Conservation (phyloP, 2,797 vertebrate genomes). For the Siniperca scherzeri region DNA sequence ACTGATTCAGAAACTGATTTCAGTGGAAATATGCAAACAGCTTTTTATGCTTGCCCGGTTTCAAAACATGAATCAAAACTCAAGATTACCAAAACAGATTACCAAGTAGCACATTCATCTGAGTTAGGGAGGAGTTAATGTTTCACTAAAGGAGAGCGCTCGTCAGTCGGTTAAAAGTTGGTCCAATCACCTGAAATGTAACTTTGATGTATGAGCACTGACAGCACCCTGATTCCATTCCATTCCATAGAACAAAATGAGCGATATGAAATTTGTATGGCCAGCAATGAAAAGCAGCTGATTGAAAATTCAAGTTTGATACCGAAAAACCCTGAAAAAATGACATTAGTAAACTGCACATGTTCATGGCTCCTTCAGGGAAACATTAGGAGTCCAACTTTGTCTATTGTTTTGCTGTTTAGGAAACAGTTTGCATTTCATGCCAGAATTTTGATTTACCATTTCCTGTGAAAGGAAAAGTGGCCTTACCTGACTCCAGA, state of each 20-base stretch:
- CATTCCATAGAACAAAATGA: not conserved
- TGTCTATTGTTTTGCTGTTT: not conserved
- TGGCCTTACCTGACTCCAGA: not conserved
- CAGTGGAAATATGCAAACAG: not conserved
- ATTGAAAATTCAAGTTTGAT: not conserved
- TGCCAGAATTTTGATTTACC: not conserved
- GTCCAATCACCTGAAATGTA: constrained; percentile 8
- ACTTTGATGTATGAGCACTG: constrained; percentile 15
- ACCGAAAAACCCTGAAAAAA: not conserved
- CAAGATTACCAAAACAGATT: not conserved
- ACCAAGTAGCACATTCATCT: not conserved
- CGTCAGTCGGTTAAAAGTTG: constrained; percentile 24
- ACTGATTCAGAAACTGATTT: not conserved
- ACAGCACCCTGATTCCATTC: not conserved
- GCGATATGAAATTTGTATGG: not conserved
- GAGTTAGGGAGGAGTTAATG: not conserved
- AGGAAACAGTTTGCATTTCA: not conserved
- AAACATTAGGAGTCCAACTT: not conserved
- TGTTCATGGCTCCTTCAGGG: not conserved
- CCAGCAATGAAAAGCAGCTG: not conserved
- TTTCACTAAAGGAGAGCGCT: constrained; percentile 1
- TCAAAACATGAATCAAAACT: constrained; percentile 4
- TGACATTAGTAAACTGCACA: not conserved
- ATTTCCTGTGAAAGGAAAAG: not conserved
- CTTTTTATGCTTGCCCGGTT: not conserved